Conservation (phyloP, 1,140 invertebrate genomes). For the Drosophila auraria region DNA sequence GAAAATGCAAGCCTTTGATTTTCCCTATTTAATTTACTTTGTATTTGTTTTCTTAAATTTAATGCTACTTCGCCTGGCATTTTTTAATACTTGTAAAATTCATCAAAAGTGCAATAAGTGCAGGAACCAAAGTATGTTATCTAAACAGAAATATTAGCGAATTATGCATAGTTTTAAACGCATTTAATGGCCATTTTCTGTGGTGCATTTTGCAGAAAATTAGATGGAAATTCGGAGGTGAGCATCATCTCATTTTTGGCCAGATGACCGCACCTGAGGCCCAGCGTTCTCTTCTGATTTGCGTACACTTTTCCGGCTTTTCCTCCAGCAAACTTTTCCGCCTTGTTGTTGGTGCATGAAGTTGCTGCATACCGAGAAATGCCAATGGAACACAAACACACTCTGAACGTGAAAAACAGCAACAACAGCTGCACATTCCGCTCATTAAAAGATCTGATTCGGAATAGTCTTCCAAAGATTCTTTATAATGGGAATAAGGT, state of each 20-base stretch:
- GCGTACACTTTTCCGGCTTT: slow-evolving; percentile 5
- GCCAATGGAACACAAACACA: slow-evolving; percentile 11
- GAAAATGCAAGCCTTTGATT: too few species aligned
- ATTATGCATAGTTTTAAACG: background rate
- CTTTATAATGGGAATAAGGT: background rate
- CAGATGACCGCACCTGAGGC: slow-evolving; percentile 1
- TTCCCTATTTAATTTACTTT: background rate
- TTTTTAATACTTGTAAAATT: background rate
- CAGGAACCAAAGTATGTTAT: slow-evolving; percentile 8
- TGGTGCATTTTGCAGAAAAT: slow-evolving; percentile 1
- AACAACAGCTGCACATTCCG: slow-evolving; percentile 30
- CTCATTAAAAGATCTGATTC: background rate
- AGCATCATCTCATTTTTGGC: slow-evolving; percentile 9
- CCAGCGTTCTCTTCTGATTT: background rate
- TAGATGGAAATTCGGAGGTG: background rate
- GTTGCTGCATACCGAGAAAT: slow-evolving; percentile 5
- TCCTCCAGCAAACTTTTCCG: slow-evolving; percentile 9
- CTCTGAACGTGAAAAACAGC: slow-evolving; percentile 13
- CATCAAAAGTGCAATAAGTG: background rate
- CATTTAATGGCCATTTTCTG: slow-evolving; percentile 1
- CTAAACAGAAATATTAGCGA: slow-evolving; percentile 1
- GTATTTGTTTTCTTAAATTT: background rate
- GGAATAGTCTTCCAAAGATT: background rate
- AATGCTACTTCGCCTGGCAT: background rate
- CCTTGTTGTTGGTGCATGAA: slow-evolving; percentile 5